Evolutionary conservation across 2,888 invertebrate species (phyloP), one percentile per base, ranked within the genome.

Genomic region (Brachylomia viminalis): DNA sequence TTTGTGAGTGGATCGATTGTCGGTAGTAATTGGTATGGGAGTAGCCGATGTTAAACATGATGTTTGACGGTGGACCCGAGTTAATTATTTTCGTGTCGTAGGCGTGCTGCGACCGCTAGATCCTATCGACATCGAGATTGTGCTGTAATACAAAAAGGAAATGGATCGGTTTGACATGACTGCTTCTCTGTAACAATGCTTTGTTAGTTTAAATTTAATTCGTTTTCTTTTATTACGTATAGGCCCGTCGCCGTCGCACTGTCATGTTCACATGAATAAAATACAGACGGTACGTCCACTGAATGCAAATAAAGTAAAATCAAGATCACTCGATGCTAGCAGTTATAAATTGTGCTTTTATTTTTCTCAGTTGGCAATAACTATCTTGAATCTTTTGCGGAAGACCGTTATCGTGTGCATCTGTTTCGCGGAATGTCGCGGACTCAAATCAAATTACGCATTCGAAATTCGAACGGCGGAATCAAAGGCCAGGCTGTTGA

Each of bases 51-150:
- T 96, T 93, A 93, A 93, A 96, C 96, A 95, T 93, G 92, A 92
- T 95, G 95, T 96, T 95, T 93, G 94, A 93, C 93, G 95, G 92
- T 92, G 94, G 91, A 92, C 91, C 91, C 89, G 92, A 93, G 95
- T 95, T 96, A 96, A 96, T 96, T 96, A 96, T 96, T 96, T 96
- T 95, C 94, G 91, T 95, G 95, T 95, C 93, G 95, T 95, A 94
- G 95, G 94, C 95, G 95, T 93, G 91, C 92, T 91, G 90, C 89
- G 91, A 87, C 89, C 88, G 90, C 82, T 87, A 92, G 95, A 95
- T 95, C 86, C 84, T 93, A 95, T 95, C 95, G 88, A 80, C 80
- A 92, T 92, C 92, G 91, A 92, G 94, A 95, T 95, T 92, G 90
- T 90, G 89, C 88, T 86, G 90, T 90, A 90, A 89, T 92, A 92